Base-by-base conservation (phyloP, 1,140 invertebrate genomes). In the Tetramorium simillimum region DNA sequence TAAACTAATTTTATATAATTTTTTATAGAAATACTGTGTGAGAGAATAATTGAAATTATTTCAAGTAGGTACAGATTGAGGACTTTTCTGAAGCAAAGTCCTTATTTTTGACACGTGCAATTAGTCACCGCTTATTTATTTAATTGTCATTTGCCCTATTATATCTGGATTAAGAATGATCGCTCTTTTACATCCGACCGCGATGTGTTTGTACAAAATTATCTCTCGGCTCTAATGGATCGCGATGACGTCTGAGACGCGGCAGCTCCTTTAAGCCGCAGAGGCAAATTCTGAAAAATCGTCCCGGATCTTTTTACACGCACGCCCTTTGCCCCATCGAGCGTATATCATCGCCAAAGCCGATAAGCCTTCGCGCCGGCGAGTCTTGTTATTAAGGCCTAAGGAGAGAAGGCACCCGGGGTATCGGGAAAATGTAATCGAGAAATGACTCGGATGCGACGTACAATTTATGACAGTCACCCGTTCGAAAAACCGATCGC, bases 271-370 rank as follows among this genome's bases (percentile, higher is more conserved):
- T 40, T 85, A 78, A 82, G 67, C 33, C 46, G 65, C 33, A 24
- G 56, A 49, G 21, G 51, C 14, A 70, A 82, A 62, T 84, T 82
- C 40, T 86, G 78, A 84, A 86, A 82, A 82, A 86, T 86, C 67
- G 51, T 69, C 37, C 24, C n/a, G 24, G 33, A 46, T 10, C 63
- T 43, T 73, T 63, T 73, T 73, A 24, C 58, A 46, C 63, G 63
- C 51, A 40, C n/a, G 40, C 9, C 24, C 67, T 69, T 37, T 37
- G 65, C n/a, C 43, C n/a, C 43, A 12, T n/a, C 43, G 28, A 14
- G 33, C 46, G 12, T 65, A 84, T 43, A 51, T 84, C 78, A 65
- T 86, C 76, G 51, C 40, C 18, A 49, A 86, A 87, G 46, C 70
- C 43, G 67, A 82, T 82, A 73, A 60, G 67, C 33, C 21, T 18